Base-by-base conservation (phyloP, 2,888 invertebrate species). In the Clusia tigrina region DNA sequence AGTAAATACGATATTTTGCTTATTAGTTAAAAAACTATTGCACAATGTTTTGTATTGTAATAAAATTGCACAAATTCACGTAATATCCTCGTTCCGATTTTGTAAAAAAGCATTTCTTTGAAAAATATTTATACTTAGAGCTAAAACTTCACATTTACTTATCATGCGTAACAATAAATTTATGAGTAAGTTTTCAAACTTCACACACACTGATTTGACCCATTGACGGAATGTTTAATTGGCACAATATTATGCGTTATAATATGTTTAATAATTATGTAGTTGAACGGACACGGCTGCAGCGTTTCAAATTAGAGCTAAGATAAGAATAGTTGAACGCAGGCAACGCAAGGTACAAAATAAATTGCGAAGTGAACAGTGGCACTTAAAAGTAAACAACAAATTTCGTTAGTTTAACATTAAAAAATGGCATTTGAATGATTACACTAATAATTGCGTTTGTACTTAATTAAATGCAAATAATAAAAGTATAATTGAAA, bases 211-310 rank as follows among this genome's bases (percentile, higher is more conserved):
- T 22, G 15, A 20, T 18, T 57, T 57, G n/a, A 46, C 38, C 17
- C 24, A 32, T 38, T 58, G 24, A 58, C 53, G 52, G 58, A 53
- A 52, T 52, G 38, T 53, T 58, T 37, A 38, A 53, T 58, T 58
- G 58, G 53, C 58, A 58, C 58, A 37, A 58, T 58, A 42, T 20
- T 48, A 42, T 42, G 6, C 6, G n/a, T 32, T 32, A 32, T n/a
- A 42, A 42, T 42, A 42, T 42, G 9, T 42, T 42, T n/a, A n/a
- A n/a, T n/a, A n/a, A n/a, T n/a, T n/a, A n/a, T n/a, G n/a, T n/a
- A n/a, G n/a, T n/a, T n/a, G n/a, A n/a, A n/a, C n/a, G n/a, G n/a
- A n/a, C n/a, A n/a, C n/a, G n/a, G n/a, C n/a, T n/a, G n/a, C n/a
- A n/a, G n/a, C n/a, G n/a, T n/a, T n/a, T n/a, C n/a, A n/a, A n/a